A percentile compares a stretch with the other conserved stretches of the same genome.
Evolutionary conservation across 30 jellyfish, hydroid and myxozoan genomes (phyloP).

Genomic region (Chrysaora quinquecirrha): DNA sequence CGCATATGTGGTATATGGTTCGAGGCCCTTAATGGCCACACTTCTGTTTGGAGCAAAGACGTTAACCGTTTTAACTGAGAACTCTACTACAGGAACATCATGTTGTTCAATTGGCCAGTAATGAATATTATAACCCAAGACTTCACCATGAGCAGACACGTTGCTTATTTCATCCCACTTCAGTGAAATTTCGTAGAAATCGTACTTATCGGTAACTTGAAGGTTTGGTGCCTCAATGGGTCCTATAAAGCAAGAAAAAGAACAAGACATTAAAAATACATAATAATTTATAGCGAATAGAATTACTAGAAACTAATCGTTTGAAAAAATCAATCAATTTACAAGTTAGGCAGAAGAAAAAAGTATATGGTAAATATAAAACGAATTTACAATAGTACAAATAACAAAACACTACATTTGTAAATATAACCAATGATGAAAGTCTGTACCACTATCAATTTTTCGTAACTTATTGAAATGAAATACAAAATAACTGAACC

Average conservation of each 20-base stretch:
- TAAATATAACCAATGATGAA: too few species aligned
- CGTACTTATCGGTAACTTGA: slow-evolving; percentile 29
- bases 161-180: slow-evolving; percentile 33
- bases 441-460: too few species aligned
- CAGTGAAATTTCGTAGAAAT: slow-evolving; percentile 20
- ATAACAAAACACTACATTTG: too few species aligned
- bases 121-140: slow-evolving; percentile 39
- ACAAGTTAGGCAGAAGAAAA: background rate
- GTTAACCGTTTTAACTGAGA: background rate
- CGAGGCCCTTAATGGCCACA: slow-evolving; percentile 1
- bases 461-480: too few species aligned
- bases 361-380: background rate
- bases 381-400: too few species aligned
- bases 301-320: too few species aligned
- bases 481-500: too few species aligned
- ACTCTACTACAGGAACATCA: slow-evolving; percentile 10
- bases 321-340: background rate
- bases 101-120: slow-evolving; percentile 27
- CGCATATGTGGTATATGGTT: slow-evolving; percentile 32
- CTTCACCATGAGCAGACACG: slow-evolving; percentile 52
- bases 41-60: slow-evolving; percentile 54
- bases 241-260: background rate
- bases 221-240: slow-evolving; percentile 49
- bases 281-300: too few species aligned
- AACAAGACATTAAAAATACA: background rate